Percentiles rank a stretch among this genome's conserved stretches.
Evolutionary conservation across 1,140 invertebrate species (phyloP).

Genomic region (Drosophila sechellia): DNA sequence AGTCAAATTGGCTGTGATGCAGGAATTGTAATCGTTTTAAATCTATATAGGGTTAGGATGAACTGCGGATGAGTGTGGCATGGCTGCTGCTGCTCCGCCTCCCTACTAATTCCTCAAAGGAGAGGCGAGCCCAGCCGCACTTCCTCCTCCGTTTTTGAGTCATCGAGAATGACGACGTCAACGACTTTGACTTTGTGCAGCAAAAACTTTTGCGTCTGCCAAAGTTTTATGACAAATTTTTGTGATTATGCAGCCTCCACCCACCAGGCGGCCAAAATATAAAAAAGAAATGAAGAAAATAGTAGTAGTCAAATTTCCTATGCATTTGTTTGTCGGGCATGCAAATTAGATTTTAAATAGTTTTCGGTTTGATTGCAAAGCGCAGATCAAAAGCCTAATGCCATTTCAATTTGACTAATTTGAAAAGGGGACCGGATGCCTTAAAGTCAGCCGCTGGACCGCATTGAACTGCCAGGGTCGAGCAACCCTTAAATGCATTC

Average conservation of each 20-base stretch:
- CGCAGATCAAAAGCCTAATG: constrained; percentile 61
- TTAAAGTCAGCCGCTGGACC: constrained; percentile 42
- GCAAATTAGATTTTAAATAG: constrained; percentile 82
- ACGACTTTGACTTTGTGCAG: constrained; percentile 59
- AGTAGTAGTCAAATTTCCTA: constrained; percentile 31
- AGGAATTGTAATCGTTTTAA: constrained; percentile 39
- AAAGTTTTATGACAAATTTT: constrained; percentile 80
- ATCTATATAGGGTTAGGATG: constrained; percentile 36
- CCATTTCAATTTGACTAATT: constrained; percentile 74
- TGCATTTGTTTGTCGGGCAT: constrained; percentile 62
- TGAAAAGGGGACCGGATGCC: constrained; percentile 13
- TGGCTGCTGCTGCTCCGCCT: constrained; percentile 1
- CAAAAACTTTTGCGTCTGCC: constrained; percentile 64
- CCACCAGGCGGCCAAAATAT: no score
- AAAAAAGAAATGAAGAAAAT: not conserved
- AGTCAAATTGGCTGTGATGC: constrained; percentile 42
- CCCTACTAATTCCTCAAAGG: constrained; percentile 29
- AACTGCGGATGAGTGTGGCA: constrained; percentile 15
- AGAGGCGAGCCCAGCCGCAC: not conserved
- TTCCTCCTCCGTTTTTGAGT: constrained; percentile 34
- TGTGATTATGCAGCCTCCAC: constrained; percentile 56
- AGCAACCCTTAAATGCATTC: constrained; percentile 58
- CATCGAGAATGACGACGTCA: constrained; percentile 41
- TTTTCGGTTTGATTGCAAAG: constrained; percentile 65
- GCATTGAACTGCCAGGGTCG: not conserved